These are phyloP conservation scores for Anthrax anthrax DNA, from an alignment of 2,888 invertebrate genomes.

Conservation along the genomic window DNA sequence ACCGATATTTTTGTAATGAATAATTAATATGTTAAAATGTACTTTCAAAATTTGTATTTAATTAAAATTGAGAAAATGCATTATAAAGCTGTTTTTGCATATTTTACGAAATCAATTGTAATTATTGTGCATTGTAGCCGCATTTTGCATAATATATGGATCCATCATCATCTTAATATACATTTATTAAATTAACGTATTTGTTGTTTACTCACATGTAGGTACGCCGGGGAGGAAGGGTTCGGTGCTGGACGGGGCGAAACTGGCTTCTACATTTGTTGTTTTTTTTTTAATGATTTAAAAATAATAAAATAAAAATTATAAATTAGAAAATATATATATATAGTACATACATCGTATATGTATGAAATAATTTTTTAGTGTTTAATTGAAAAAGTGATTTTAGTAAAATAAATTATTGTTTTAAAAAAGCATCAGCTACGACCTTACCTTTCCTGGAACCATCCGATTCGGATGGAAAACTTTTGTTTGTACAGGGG, in stretches of 20 bases:
- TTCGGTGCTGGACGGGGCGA: conserved; percentile 30
- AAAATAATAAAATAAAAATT: too few species aligned
- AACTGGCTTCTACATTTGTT: conserved; percentile 24
- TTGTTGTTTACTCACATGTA: conserved; percentile 25
- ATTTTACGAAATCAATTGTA: too few species aligned
- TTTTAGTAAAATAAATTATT: not conserved
- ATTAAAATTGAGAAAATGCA: too few species aligned
- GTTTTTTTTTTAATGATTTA: not conserved
- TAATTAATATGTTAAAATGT: too few species aligned
- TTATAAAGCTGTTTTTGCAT: too few species aligned
- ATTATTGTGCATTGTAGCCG: too few species aligned
- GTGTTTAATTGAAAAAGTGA: not conserved
- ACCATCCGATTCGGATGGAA: conserved; percentile 44
- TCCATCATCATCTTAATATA: too few species aligned
- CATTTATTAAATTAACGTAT: not conserved
- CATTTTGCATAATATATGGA: too few species aligned
- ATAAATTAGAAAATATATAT: too few species aligned
- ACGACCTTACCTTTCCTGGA: conserved; percentile 42
- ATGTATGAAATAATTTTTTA: not conserved
- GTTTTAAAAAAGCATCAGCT: conserved; percentile 5
- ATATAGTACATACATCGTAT: too few species aligned
- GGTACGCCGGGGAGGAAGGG: conserved; percentile 30
- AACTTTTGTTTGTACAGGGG: conserved; percentile 59
- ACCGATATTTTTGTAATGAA: too few species aligned
- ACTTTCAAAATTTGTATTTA: too few species aligned